Conservation (phyloP, 2,797 vertebrate genomes). For the Premnoplex brunnescens region DNA sequence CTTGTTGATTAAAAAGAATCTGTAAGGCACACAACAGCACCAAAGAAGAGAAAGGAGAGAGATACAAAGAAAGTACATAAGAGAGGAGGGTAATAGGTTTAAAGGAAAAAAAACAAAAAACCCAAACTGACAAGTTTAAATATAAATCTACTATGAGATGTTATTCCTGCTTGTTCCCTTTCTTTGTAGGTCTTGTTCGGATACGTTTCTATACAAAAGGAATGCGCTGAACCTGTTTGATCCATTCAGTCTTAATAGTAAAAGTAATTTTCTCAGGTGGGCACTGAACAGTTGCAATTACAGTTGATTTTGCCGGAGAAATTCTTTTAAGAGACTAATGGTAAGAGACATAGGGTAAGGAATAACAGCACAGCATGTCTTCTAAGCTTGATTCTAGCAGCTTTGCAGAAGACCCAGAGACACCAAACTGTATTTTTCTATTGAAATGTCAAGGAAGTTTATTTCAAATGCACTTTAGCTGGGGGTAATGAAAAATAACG, state of each 20-base stretch:
- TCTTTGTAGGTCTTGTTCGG: not conserved
- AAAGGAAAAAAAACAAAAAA: not conserved
- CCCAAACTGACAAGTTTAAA: not conserved
- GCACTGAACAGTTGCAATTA: slow-evolving; percentile 41
- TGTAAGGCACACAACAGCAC: not conserved
- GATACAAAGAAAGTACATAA: not conserved
- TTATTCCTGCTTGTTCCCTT: slow-evolving; percentile 4
- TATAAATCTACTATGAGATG: not conserved
- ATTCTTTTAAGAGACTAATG: slow-evolving; percentile 48
- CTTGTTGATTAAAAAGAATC: not conserved
- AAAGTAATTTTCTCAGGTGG: slow-evolving; percentile 62
- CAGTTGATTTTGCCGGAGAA: slow-evolving; percentile 28
- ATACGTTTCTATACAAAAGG: not conserved
- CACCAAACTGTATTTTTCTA: not conserved
- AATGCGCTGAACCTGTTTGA: not conserved
- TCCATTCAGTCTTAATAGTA: slow-evolving; percentile 36
- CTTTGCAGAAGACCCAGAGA: not conserved
- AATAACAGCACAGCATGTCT: slow-evolving; percentile 37
- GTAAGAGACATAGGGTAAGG: slow-evolving; percentile 8
- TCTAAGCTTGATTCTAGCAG: slow-evolving; percentile 3
- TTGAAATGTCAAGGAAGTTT: not conserved
- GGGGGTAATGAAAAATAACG: not conserved
- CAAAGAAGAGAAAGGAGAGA: not conserved
- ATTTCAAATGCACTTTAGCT: not conserved
- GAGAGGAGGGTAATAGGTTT: not conserved